Evolutionary conservation across 2,113 vertebrate genomes (phyloP).

Genomic region (Sinosuthora webbiana): DNA sequence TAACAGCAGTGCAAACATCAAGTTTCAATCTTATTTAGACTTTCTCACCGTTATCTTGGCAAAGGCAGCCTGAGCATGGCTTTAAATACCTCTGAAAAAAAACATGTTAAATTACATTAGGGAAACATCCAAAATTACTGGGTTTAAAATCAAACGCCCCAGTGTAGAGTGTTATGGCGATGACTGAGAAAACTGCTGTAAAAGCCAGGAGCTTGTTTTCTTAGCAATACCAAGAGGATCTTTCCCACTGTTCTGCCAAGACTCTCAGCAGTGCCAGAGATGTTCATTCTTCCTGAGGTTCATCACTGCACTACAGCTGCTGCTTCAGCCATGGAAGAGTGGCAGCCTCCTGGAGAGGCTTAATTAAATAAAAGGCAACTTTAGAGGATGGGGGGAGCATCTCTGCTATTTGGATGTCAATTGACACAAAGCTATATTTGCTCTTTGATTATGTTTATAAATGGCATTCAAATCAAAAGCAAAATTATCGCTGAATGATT

Average conservation of each 20-base stretch:
- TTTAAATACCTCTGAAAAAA: slow-evolving; percentile 2
- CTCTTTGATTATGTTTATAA: not conserved
- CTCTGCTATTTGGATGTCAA: not conserved
- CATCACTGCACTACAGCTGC: slow-evolving; percentile 20
- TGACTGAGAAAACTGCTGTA: slow-evolving; percentile 20
- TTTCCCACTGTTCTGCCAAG: slow-evolving; percentile 12
- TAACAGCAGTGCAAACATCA: not conserved
- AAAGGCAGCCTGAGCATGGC: not conserved
- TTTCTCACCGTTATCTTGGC: not conserved
- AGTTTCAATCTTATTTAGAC: not conserved
- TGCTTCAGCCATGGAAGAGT: not conserved
- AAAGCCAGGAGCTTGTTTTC: slow-evolving; percentile 30
- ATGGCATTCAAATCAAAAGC: not conserved
- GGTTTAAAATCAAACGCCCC: slow-evolving; percentile 5
- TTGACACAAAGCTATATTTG: not conserved
- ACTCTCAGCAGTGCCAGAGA: not conserved
- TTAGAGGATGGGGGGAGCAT: not conserved
- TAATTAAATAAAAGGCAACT: slow-evolving; percentile 67
- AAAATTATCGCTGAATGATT: not conserved
- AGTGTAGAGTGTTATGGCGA: not conserved
- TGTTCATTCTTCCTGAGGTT: slow-evolving; percentile 14
- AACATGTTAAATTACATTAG: not conserved
- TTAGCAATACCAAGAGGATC: slow-evolving; percentile 8
- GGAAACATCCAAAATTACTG: slow-evolving; percentile 17
- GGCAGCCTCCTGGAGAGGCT: slow-evolving; percentile 43